Conservation (phyloP, 1,140 invertebrate species). For the Mycetomoellerius zeteki region DNA sequence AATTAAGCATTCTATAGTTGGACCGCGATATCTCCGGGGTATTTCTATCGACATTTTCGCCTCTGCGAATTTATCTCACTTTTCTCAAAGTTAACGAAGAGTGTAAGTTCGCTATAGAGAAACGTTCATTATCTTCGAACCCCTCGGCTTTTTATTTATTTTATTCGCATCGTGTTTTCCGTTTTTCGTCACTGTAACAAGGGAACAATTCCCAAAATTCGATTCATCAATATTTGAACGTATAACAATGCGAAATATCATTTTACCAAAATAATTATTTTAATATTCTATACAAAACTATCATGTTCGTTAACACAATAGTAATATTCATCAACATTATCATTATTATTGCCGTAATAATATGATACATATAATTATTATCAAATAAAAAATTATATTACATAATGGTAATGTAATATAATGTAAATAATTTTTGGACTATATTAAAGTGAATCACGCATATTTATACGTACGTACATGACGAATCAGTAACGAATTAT, state of each 20-base stretch:
- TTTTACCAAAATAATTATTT: constrained; percentile 39
- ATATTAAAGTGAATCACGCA: too few relatives aligned
- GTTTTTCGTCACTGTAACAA: background rate
- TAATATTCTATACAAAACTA: constrained; percentile 29
- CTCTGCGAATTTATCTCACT: constrained; percentile 51
- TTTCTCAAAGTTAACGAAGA: constrained; percentile 25
- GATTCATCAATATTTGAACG: background rate
- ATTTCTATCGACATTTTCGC: constrained; percentile 71
- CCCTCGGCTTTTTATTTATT: background rate
- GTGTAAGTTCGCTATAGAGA: constrained; percentile 56
- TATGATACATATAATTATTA: constrained; percentile 12
- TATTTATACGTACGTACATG: too few relatives aligned
- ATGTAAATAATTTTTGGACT: constrained; percentile 7
- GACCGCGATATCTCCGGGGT: constrained; percentile 66
- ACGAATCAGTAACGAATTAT: background rate
- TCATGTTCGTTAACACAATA: background rate
- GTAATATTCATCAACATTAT: constrained; percentile 32
- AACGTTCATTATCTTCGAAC: constrained; percentile 20
- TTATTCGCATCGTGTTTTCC: constrained; percentile 1
- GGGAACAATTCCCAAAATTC: constrained; percentile 3
- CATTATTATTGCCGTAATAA: constrained; percentile 18
- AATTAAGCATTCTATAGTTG: constrained; percentile 67
- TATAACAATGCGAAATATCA: constrained; percentile 18
- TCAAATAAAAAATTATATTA: background rate
- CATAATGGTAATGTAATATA: constrained; percentile 1